Base-by-base conservation (phyloP, 2,113 vertebrate genomes). In the Siniperca chuatsi region DNA sequence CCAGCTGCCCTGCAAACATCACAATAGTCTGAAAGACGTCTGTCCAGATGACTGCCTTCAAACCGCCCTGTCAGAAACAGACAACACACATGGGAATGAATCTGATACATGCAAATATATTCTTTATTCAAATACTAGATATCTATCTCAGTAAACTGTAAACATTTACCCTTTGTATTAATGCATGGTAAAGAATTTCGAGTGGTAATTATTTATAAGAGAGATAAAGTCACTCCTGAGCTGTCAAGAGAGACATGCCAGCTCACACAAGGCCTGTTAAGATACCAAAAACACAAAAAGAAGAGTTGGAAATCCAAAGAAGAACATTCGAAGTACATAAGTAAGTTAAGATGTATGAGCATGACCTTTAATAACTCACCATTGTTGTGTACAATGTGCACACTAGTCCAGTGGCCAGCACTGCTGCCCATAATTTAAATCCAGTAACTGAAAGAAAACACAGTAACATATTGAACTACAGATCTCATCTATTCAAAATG, bases 41-140 rank as follows among this genome's bases (percentile, higher is more conserved):
- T 0, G 97, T 97, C 97, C 97, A 98, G 91, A 98, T 97, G 74
- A 97, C 97, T 0, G 97, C 97, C 89, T 97, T 97, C 85, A 98
- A 91, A 1, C 97, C 97, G 2, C 97, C 97, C 97, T 98, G 91
- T 16, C 50, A 80, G 57, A 18, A 71, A 62, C 52, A 70, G 37
- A 79, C 8, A 5, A 25, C 33, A 78, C 46, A 69, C 20, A 37
- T 0, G 6, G 50, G 65, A 57, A 64, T 58, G 0, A 83, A 52
- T 42, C 35, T 16, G 21, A 29, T 11, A 15, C 15, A 33, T 40
- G 44, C 4, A 0, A 25, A 55, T 9, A 42, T 21, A 20, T 1
- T 12, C 54, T 69, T 42, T 5, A 50, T n/a, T n/a, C 33, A 52
- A 61, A 67, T 25, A 7, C 4, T 40, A 33, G 0, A 66, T 9